Base-by-base conservation (phyloP, 2,888 invertebrate genomes). In the Drosophila tanythrix region DNA sequence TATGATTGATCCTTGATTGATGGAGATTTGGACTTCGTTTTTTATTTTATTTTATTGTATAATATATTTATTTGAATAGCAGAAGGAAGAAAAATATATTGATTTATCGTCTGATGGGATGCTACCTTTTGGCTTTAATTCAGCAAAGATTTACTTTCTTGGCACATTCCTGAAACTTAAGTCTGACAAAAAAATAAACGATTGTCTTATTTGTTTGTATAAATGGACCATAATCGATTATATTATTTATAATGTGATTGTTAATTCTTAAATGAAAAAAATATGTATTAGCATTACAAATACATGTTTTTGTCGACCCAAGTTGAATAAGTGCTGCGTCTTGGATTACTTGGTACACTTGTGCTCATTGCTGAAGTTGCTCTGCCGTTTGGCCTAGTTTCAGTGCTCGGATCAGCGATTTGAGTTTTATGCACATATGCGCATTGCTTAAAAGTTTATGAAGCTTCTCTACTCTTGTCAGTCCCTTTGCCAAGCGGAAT, bases 391-490 rank as follows among this genome's bases (percentile, higher is more conserved):
- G 77, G 67, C 80, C 70, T 67, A 56, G 51, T 70, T 81, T 70
- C 64, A 18, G 13, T 27, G 27, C 57, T n/a, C 59, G 66, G 35
- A 57, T 62, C 59, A 74, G 48, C 70, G 57, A 72, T 69, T 67
- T 69, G 88, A 89, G 85, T 87, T 74, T 77, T 87, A 89, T 85
- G 85, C 88, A 85, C 89, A 89, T 85, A 85, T 85, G 84, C 84
- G 74, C 89, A 88, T 88, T 86, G 81, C 89, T 83, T 60, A 69
- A 78, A 75, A 86, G 87, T 86, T 88, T 85, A 75, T 58, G 68
- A 69, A 38, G 2, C 7, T 38, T 21, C 72, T 66, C 64, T 71
- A 31, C 36, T 57, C 11, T 3, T 27, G 31, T 29, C 21, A 10
- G 11, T 57, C 58, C 62, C 69, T 62, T 66, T 57, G 56, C n/a